Evolutionary conservation across 2,888 invertebrate genomes (phyloP), one percentile per base, ranked within the genome.

Genomic region (Tortricodes alternella): DNA sequence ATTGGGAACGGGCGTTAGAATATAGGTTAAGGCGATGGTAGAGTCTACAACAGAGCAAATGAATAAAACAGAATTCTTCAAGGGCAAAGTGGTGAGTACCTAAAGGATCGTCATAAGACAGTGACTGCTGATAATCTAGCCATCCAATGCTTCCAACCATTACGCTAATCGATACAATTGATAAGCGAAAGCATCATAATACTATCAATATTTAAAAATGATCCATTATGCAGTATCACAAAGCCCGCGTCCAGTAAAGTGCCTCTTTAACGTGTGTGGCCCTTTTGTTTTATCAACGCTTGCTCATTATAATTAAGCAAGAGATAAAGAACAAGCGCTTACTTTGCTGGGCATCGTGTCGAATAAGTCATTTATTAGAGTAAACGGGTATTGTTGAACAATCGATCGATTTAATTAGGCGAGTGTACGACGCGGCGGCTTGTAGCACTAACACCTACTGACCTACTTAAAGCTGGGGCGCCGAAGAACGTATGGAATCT

Each of bases 301-400:
- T 19, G 46, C 34, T 53, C 46, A 41, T 53, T n/a, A n/a, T n/a
- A n/a, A n/a, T n/a, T 53, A 24, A 34, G 34, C 16, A 9, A 38
- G 18, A 41, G 46, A 53, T 53, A 53, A 39, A 34, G 32, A 46
- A 53, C 24, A 53, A 27, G 32, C 38, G 34, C 3, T 38, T 38
- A 23, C 16, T n/a, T 16, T 7, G 21, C 21, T 39, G 15, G 3
- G 3, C 8, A 11, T 13, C 15, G n/a, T 21, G 41, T 16, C 32
- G n/a, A 50, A 15, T 37, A 35, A 46, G 13, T n/a, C 15, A 46
- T 18, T 23, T 3, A 35, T n/a, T 15, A 1, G 15, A n/a, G n/a
- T n/a, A n/a, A n/a, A n/a, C n/a, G n/a, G n/a, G n/a, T n/a, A n/a
- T n/a, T n/a, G n/a, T n/a, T n/a, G n/a, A n/a, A n/a, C n/a, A n/a